Evolutionary conservation across 2,888 invertebrate genomes (phyloP), one percentile per base, ranked within the genome.

Genomic region (Biston stratarius): DNA sequence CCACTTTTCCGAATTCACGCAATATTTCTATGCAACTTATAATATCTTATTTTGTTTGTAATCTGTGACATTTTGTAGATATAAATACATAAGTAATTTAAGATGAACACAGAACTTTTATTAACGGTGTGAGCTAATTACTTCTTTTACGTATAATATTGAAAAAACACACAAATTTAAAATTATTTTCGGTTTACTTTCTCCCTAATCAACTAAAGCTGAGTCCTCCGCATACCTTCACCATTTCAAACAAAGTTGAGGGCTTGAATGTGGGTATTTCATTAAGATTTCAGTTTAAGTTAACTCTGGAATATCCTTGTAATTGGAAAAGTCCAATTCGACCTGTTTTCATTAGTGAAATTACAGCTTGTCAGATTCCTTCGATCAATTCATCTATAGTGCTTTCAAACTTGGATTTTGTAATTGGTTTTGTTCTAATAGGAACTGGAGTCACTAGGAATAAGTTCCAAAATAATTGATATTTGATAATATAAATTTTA

Each of bases 261-360:
- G 3, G 53, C 45, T 52, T 52, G 55, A 56, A 56, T 62, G 48
- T 38, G 56, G 49, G 44, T 61, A 60, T 60, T 65, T 61, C 55
- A 65, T 65, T 60, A 65, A 65, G 36, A 56, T 61, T 65, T 65
- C 60, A 61, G 60, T 61, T 42, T 52, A 38, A 58, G 55, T 51
- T 36, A 49, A 65, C 60, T 61, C 56, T 49, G 48, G 33, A 56
- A 61, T 56, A 51, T 51, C 61, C 65, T 56, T 48, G 36, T 55
- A 65, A 65, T 61, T 65, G 49, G 65, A 56, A 61, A 56, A 65
- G 65, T 60, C 55, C 55, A 60, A 65, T 51, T 61, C 61, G 44
- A 51, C 56, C 56, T 49, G 56, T 61, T 56, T 65, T 65, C 61
- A 56, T 65, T 65, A 65, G 61, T 36, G 49, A 38, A 61, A 61